Base-by-base conservation (phyloP, 2,113 vertebrate genomes). In the Ceyx melanurus region DNA sequence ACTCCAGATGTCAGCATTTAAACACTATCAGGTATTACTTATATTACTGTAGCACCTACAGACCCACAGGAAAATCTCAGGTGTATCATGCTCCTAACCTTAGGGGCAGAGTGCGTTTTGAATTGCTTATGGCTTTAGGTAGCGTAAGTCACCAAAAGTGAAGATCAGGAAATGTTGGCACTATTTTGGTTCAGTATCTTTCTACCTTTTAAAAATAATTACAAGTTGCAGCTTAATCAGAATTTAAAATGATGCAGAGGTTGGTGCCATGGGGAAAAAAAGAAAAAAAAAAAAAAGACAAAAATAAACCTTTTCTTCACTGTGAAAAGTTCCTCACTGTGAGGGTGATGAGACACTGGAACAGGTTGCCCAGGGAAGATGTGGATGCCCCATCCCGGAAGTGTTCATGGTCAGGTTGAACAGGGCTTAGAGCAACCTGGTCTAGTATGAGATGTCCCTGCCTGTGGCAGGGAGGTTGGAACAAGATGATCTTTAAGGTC, bases 1-100 rank as follows among this genome's bases (percentile, higher is more conserved):
- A 88, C 64, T 92, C 86, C 57, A 92, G 87, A 82, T 91, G 87
- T 92, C 89, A 95, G 72, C 82, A 71, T 82, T 96, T 91, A 89
- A 94, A 71, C 58, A 61, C n/a, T 58, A n/a, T 65, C 91, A 87
- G 82, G 67, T 90, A 65, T 42, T 89, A 33, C 48, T 71, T 60
- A 14, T 56, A 13, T 46, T 56, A 40, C 13, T 74, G 75, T 72
- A 91, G 35, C 78, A 86, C 42, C 78, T 71, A 28, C n/a, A 85
- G 65, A 58, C 26, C 23, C 72, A 42, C 1, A 29, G 37, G 33
- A 50, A 75, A 68, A 68, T 60, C 40, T 28, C 62, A 79, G 50
- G n/a, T 72, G 42, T 46, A 84, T 17, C 17, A 64, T 3, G 2
- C 3, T 64, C 35, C 58, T 65, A 23, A 82, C 46, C 43, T 66